Base-by-base conservation (phyloP, 2,888 invertebrate species). In the Yponomeuta evonymella region DNA sequence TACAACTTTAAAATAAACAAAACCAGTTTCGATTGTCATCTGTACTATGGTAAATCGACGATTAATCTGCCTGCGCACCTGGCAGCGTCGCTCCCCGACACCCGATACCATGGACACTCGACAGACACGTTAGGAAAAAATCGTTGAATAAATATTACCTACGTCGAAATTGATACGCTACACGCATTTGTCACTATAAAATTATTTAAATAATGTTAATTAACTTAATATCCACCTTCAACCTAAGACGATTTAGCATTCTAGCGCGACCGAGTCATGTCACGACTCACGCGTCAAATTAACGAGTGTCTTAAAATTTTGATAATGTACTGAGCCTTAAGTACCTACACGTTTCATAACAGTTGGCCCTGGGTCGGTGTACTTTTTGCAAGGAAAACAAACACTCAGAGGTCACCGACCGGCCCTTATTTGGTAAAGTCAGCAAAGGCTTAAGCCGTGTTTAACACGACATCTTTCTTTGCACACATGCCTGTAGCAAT, bases 1-100 rank as follows among this genome's bases (percentile, higher is more conserved):
- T 80, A 81, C 80, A 79, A 80, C 89, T 89, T 89, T 88, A 92
- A 91, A 92, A 90, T 70, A 70, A 90, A 89, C 88, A 87, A 88
- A 92, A 92, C 91, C 80, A 88, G 91, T 91, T 90, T 78, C 83
- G 90, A 92, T 91, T 89, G 87, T 90, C 87, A 92, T 91, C 90
- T 88, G 87, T 85, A 87, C 87, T 85, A 84, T 82, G 87, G 81
- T 85, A 87, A 86, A 85, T 84, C 85, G 79, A 86, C 86, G 87
- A 89, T 88, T 89, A 88, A 89, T 89, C 85, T 84, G 51, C 68
- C 81, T 81, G 79, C 78, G 84, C 90, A 90, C 90, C 89, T 90
- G 90, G 89, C 86, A 69, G 48, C 79, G 79, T 74, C 73, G 70
- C 75, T 76, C 85, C 81, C 79, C 79, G 87, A 87, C 48, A 58